Conservation (phyloP, 2,888 invertebrate species). For the Prostheceraeus crozeri region DNA sequence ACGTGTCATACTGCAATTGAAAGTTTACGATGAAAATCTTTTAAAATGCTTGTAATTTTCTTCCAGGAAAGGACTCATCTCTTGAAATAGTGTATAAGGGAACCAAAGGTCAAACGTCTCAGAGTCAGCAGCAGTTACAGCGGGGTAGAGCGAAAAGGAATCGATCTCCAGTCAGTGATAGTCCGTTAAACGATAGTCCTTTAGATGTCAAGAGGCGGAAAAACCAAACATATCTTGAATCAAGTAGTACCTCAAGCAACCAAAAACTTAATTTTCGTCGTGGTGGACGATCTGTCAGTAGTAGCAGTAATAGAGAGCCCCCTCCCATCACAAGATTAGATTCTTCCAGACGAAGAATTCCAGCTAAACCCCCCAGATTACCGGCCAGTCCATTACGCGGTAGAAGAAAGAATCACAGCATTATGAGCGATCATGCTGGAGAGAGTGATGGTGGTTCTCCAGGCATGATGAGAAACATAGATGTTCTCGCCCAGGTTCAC, state of each 20-base stretch:
- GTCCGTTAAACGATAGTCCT: slow-evolving; percentile 2
- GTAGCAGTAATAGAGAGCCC: neutral
- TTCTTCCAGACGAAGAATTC: too few relatives aligned
- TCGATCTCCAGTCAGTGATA: slow-evolving; percentile 5
- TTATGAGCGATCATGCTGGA: too few relatives aligned
- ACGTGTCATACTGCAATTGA: too few relatives aligned
- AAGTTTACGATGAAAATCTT: too few relatives aligned
- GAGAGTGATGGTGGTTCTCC: too few relatives aligned
- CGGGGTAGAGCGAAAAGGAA: slow-evolving; percentile 16
- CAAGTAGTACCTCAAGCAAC: neutral
- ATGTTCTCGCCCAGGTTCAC: too few relatives aligned
- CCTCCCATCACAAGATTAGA: neutral
- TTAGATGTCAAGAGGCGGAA: too few relatives aligned
- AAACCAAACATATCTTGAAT: too few relatives aligned
- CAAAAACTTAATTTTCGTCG: neutral
- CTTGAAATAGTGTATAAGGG: slow-evolving; percentile 51
- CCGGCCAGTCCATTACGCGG: too few relatives aligned
- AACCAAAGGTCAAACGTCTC: slow-evolving; percentile 30
- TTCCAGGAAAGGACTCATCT: slow-evolving; percentile 47
- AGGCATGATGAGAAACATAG: neutral
- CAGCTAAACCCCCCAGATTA: too few relatives aligned
- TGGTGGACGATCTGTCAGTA: neutral
- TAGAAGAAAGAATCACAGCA: too few relatives aligned
- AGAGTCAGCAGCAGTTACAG: neutral
- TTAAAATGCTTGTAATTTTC: too few relatives aligned